These are phyloP conservation scores for Pristionchus arcanus DNA, from an alignment of 2,888 invertebrate genomes.

Conservation along the genomic window DNA sequence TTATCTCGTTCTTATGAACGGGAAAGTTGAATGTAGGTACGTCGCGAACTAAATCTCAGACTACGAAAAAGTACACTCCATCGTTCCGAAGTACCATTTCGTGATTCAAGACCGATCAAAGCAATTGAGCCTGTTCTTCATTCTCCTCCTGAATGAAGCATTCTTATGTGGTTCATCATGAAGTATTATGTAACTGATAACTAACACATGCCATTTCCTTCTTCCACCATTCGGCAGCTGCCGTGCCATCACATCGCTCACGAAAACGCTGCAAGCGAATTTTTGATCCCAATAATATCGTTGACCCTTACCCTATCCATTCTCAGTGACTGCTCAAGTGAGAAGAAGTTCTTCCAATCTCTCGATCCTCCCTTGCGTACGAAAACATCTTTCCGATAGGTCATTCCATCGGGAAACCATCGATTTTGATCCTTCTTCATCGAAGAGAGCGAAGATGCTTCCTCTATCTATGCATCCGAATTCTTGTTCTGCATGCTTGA, in stretches of 20 bases:
- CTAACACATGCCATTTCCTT: slow-evolving; percentile 51
- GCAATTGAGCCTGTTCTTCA: too few species aligned
- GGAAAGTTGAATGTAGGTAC: too few species aligned
- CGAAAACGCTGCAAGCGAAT: background rate
- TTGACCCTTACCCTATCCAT: slow-evolving; percentile 64
- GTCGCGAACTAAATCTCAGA: too few species aligned
- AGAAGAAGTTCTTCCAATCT: slow-evolving; percentile 78
- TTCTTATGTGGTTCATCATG: too few species aligned
- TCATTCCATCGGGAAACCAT: slow-evolving; percentile 75
- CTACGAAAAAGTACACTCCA: too few species aligned
- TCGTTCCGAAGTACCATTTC: too few species aligned
- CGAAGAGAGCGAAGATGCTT: slow-evolving; percentile 72
- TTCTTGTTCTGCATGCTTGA: background rate
- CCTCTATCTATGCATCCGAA: slow-evolving; percentile 64
- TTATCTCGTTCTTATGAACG: too few species aligned
- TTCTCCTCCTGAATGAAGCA: too few species aligned
- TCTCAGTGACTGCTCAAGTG: slow-evolving; percentile 73
- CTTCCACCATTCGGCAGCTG: slow-evolving; percentile 68
- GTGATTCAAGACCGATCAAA: too few species aligned
- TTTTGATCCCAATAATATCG: too few species aligned
- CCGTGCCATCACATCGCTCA: slow-evolving; percentile 59
- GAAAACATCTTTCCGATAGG: slow-evolving; percentile 70
- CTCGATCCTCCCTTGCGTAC: slow-evolving; percentile 77
- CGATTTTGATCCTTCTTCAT: slow-evolving; percentile 77
- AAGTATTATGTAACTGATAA: too few species aligned